phyloP scores from a whole-genome alignment of 2,113 vertebrate species.

The Cricetomys ansorgei region DNA sequence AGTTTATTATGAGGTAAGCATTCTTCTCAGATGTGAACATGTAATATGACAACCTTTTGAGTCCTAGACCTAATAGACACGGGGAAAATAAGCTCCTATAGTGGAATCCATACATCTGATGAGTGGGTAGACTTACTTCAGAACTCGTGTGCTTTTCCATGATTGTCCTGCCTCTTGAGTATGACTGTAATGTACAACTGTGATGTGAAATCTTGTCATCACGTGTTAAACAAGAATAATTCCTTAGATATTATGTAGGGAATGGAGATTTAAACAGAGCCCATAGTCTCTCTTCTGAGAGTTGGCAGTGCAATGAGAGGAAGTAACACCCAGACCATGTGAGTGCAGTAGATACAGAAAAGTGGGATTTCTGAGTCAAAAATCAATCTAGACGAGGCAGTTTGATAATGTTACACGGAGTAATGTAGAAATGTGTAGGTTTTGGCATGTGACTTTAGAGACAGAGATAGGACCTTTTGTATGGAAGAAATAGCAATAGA shows the following conservation, averaged over 20 bases:
- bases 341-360: background rate
- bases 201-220: background rate
- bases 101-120: background rate
- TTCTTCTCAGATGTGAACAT: background rate
- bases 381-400: background rate
- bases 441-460: constrained; percentile 1
- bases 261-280: background rate
- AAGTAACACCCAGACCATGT: background rate
- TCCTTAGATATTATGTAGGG: background rate
- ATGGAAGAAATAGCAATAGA: background rate
- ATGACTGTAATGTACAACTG: background rate
- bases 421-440: background rate
- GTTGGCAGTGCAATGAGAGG: background rate
- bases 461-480: background rate
- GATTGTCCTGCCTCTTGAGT: background rate
- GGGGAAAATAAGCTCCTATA: background rate
- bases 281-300: background rate
- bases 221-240: background rate
- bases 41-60: background rate
- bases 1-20: background rate
- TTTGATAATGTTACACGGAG: background rate
- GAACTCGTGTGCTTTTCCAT: background rate
- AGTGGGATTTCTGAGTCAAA: background rate
- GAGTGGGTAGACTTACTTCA: background rate
- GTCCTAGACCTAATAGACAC: background rate